Conservation (phyloP, 2,797 vertebrate species). For the Kryptopterus vitreolus region DNA sequence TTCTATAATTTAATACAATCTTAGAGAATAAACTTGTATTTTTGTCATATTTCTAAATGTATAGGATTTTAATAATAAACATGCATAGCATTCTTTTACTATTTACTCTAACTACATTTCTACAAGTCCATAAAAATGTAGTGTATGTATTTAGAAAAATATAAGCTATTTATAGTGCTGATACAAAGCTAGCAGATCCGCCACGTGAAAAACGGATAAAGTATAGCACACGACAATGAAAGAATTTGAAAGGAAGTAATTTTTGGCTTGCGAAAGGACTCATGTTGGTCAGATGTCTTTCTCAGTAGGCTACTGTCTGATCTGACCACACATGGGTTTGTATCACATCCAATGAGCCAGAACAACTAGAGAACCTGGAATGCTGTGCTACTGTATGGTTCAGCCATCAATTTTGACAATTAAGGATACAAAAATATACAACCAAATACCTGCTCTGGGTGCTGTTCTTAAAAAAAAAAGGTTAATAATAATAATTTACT, state of each 20-base stretch:
- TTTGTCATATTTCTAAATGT: too few relatives aligned
- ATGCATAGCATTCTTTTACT: neutral
- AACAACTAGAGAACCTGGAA: constrained; percentile 26
- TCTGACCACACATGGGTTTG: constrained; percentile 42
- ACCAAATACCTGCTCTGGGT: constrained; percentile 26
- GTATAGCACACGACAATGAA: constrained; percentile 3
- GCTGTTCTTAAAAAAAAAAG: constrained; percentile 12
- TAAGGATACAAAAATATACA: constrained; percentile 8
- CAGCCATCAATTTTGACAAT: neutral
- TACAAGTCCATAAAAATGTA: constrained; percentile 9
- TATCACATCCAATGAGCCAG: constrained; percentile 45
- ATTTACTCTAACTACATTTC: neutral
- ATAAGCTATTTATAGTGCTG: neutral
- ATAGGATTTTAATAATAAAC: too few relatives aligned
- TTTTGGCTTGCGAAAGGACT: constrained; percentile 25
- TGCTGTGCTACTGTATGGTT: neutral
- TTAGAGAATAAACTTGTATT: too few relatives aligned
- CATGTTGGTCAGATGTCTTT: constrained; percentile 35
- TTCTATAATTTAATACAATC: too few relatives aligned
- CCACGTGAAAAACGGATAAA: neutral
- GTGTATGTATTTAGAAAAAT: constrained; percentile 31
- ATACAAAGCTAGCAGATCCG: neutral
- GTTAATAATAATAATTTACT: too few relatives aligned
- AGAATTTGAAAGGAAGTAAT: constrained; percentile 21
- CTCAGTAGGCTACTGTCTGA: constrained; percentile 38